phyloP scores from a whole-genome alignment of 1,140 invertebrate genomes.

The Idris sp. region DNA sequence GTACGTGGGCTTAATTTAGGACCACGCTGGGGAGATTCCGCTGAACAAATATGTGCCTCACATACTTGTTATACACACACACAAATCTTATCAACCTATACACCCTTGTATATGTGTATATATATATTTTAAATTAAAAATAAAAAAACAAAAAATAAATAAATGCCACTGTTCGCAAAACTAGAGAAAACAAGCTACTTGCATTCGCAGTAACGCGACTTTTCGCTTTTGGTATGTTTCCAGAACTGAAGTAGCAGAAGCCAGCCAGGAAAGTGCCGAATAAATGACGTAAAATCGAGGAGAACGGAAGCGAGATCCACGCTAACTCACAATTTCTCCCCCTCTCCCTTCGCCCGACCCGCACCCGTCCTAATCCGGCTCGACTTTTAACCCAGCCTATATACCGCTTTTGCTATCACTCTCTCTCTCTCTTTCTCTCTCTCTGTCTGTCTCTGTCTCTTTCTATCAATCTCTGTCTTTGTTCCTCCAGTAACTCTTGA shows the following conservation, averaged over 20 bases:
- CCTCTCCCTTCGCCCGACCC: slow-evolving; percentile 66
- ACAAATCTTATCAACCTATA: slow-evolving; percentile 1
- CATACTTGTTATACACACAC: slow-evolving; percentile 4
- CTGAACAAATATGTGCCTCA: slow-evolving; percentile 15
- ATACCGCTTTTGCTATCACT: slow-evolving; percentile 60
- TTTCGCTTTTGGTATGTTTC: slow-evolving; percentile 76
- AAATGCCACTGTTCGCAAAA: slow-evolving; percentile 37
- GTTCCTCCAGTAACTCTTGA: slow-evolving; percentile 40
- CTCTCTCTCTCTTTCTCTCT: slow-evolving; percentile 46
- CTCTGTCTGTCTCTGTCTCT: slow-evolving; percentile 27
- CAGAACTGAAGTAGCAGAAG: slow-evolving; percentile 74
- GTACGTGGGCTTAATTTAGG: slow-evolving; percentile 5
- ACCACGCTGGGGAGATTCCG: slow-evolving; percentile 34
- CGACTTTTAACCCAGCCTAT: slow-evolving; percentile 55
- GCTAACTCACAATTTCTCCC: slow-evolving; percentile 71
- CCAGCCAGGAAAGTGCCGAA: slow-evolving; percentile 71
- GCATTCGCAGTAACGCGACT: slow-evolving; percentile 74
- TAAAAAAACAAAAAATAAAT: too few relatives aligned
- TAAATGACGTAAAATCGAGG: slow-evolving; percentile 78
- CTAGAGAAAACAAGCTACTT: slow-evolving; percentile 68
- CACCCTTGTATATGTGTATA: slow-evolving; percentile 26
- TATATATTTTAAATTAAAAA: too few relatives aligned
- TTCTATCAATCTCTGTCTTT: slow-evolving; percentile 40
- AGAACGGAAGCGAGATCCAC: slow-evolving; percentile 76
- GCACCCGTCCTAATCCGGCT: slow-evolving; percentile 58